Base-by-base conservation (phyloP, 2,113 vertebrate genomes). In the Heloderma charlesbogerti region DNA sequence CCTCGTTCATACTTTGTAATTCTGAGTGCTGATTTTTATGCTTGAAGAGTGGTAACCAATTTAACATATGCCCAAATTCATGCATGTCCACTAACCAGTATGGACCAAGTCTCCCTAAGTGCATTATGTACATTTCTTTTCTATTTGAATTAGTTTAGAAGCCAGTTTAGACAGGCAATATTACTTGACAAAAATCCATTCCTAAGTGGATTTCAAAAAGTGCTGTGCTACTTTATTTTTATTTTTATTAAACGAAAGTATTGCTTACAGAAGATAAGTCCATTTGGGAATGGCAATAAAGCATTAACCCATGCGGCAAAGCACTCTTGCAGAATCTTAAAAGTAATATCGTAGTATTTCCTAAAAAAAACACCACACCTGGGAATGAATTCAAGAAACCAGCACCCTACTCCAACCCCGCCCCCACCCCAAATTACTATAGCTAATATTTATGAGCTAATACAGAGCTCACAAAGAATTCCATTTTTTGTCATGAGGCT, bases 31-130 rank as follows among this genome's bases (percentile, higher is more conserved):
- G 18, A 45, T 79, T 89, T 91, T 93, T 95, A 95, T 95, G 94
- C 78, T 94, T 95, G 95, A 96, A 92, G 93, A 94, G 90, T 94
- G 93, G 86, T 89, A 90, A 93, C 91, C 92, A 94, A 91, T 92
- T 95, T 90, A 91, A 88, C 94, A 95, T 92, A 92, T 92, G 92
- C 89, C 85, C 90, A 89, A 89, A 89, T 87, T 95, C 94, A 87
- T 77, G 57, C 79, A 67, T 63, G 89, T 89, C 87, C 92, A 94
- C 84, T 91, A 95, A 93, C 92, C 67, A 63, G 63, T 31, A 90
- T 89, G 88, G 5, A 87, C 74, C 57, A 94, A 92, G 86, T 71
- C 75, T 88, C 87, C 84, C 83, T 77, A 93, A 94, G 84, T 88
- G 67, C 63, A 89, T 84, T 85, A 85, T 93, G 81, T 77, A 95